Evolutionary conservation across 2,113 vertebrate species (phyloP), one percentile per base, ranked within the genome.

Genomic region (Hippocampus barbouri): DNA sequence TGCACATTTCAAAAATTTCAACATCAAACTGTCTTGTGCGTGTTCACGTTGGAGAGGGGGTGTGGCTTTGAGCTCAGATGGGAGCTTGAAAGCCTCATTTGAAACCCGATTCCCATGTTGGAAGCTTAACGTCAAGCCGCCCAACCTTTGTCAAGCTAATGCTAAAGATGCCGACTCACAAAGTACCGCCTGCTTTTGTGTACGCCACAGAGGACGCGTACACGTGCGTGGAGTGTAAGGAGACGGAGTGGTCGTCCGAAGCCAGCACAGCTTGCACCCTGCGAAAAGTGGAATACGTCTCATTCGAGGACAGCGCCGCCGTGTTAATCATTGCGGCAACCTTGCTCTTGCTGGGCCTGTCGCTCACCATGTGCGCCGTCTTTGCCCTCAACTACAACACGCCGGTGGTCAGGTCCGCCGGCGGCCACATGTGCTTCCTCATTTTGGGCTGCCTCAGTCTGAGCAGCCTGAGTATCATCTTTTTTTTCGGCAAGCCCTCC

Each of bases 361-460:
- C 85, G 30, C 25, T 75, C 0, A 89, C 77, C 2, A 79, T 92
- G 2, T 59, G 87, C 0, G 5, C 82, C 8, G 82, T 97, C 79
- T 97, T 97, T 2, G 80, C 83, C 30, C 8, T 83, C 23, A 88
- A 94, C 7, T 70, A 79, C 6, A 83, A 93, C 83, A 96, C 93
- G 0, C 95, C 94, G 0, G 93, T 97, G 5, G 95, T 95, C 51
- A 94, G 79, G 86, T 95, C 95, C 0, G 94, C 96, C 0, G 96
- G 95, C 0, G 94, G 94, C 18, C 88, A 80, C 51, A 91, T 90
- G 87, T 95, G 94, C 79, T 94, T 96, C 84, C 82, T 95, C 41
- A 94, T 94, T 91, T 78, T 98, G 71, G 88, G 80, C 4, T 90
- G 93, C n/a, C 85, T 95, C 78, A 83, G 80, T n/a, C 74, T 85